Evolutionary conservation across 2,797 vertebrate species (phyloP).

Genomic region (Liasis olivaceus): DNA sequence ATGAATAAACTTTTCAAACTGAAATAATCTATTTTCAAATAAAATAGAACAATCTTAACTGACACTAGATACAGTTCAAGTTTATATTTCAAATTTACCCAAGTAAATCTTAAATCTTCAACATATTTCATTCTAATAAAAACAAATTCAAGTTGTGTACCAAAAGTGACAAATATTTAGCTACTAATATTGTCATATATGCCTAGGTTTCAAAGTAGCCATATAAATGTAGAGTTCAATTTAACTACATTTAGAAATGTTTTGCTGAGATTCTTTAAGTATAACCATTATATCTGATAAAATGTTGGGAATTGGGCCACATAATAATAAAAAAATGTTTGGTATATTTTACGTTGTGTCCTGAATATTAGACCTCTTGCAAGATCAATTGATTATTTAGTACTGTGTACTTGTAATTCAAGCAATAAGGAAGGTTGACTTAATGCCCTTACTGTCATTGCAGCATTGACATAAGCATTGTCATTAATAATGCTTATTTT

Average conservation of each 20-base stretch:
- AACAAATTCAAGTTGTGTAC: background rate
- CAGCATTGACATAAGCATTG: background rate
- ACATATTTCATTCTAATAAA: background rate
- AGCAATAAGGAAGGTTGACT: background rate
- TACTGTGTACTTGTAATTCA: background rate
- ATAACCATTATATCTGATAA: background rate
- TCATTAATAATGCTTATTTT: background rate
- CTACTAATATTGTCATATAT: background rate
- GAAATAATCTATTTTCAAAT: background rate
- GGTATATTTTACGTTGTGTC: conserved; percentile 1
- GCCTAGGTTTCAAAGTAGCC: background rate
- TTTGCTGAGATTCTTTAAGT: conserved; percentile 60
- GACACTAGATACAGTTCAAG: background rate
- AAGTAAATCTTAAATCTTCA: conserved; percentile 6
- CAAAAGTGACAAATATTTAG: background rate
- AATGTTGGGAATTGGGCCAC: background rate
- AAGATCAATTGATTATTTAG: conserved; percentile 7
- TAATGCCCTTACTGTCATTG: background rate
- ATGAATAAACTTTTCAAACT: background rate
- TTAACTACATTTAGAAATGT: conserved; percentile 38
- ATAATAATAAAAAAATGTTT: background rate
- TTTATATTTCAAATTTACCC: background rate
- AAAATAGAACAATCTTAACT: conserved; percentile 9
- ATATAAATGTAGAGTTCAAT: conserved; percentile 20
- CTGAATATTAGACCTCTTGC: background rate